Conservation (phyloP, 2,113 vertebrate species). For the Pan paniscus region DNA sequence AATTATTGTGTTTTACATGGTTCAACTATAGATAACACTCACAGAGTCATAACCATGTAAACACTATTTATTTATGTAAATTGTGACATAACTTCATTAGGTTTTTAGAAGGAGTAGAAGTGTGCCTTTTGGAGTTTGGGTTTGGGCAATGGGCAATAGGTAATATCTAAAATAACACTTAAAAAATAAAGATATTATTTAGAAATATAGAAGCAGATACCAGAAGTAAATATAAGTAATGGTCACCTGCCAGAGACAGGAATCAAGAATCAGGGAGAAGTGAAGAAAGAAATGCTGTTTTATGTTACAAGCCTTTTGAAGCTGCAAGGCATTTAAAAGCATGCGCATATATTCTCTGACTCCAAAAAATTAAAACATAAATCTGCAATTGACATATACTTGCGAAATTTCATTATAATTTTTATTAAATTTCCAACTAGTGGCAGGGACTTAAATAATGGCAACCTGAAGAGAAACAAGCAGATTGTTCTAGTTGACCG, state of each 20-base stretch:
- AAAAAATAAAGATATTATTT: neutral
- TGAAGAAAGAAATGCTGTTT: neutral
- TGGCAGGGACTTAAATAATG: constrained; percentile 9
- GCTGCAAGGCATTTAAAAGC: neutral
- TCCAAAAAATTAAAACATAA: constrained; percentile 45
- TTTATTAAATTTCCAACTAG: neutral
- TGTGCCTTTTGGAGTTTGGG: neutral
- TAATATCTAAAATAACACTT: neutral
- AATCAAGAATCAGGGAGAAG: neutral
- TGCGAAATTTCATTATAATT: constrained; percentile 20
- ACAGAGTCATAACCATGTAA: neutral
- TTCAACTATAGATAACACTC: neutral
- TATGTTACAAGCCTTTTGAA: neutral
- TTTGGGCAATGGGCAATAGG: neutral
- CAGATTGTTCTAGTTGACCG: neutral
- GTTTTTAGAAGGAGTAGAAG: neutral
- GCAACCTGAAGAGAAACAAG: neutral
- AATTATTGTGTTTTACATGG: neutral
- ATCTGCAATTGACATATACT: neutral
- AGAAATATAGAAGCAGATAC: neutral
- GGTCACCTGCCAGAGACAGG: neutral
- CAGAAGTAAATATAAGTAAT: neutral
- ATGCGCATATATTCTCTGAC: neutral
- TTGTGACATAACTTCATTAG: neutral
- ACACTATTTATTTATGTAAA: neutral